Base-by-base conservation (phyloP, 2,113 vertebrate species). In the Capra hircus region DNA sequence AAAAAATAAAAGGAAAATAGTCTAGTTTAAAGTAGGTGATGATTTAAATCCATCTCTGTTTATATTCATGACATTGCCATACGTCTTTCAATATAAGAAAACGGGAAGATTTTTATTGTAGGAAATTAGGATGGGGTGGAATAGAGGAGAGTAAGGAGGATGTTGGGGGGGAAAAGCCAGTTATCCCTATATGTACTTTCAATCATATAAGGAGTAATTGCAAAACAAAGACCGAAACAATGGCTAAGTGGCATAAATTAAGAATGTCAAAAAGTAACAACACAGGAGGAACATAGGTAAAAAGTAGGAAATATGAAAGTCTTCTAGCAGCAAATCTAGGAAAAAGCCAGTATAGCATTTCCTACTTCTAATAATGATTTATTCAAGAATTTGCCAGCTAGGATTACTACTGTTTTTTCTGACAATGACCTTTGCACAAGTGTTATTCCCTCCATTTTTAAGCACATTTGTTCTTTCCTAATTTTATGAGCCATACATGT, bases 41-140 rank as follows among this genome's bases (percentile, higher is more conserved):
- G 28, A 77, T 88, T 94, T 86, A 88, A 27, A 57, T 50, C 11
- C 21, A 17, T 0, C 28, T 19, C 14, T 80, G 8, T 60, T 30
- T 71, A 36, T 48, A 36, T 48, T 67, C 17, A 67, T 33, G 6
- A 92, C 33, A 81, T 48, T 55, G 52, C 3, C 33, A 23, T 10
- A 13, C 1, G 0, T 55, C 43, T 52, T 52, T 85, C 30, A 74
- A 43, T 74, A 15, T 23, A n/a, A 53, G 25, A 93, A 67, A 87
- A 6, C 17, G 13, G 16, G 30, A 33, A 78, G 10, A 23, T 19
- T 52, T 48, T 96, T 81, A 67, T 36, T 8, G 2, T 17, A 59
- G 43, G 55, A 1, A 40, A 71, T 80, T 19, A 52, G 13, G 28
- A 43, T 10, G 4, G 1, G 7, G 5, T 48, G 1, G 6, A 15